phyloP scores from a whole-genome alignment of 2,888 invertebrate species.

The Brenthis daphne region DNA sequence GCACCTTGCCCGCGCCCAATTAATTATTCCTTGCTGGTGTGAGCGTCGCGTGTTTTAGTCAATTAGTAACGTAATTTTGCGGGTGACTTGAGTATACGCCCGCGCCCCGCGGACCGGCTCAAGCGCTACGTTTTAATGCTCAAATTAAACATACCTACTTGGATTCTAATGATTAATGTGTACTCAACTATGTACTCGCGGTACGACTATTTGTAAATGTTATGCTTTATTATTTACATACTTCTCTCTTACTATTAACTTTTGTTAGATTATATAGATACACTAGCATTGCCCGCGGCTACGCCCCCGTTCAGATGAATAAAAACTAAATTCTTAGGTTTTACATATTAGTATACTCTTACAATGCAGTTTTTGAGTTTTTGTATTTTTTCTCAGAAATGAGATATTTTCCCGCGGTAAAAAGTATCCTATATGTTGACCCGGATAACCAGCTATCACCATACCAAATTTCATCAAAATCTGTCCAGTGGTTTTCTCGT shows the following conservation, averaged over 20 bases:
- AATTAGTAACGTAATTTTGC: slow-evolving; percentile 83
- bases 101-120: slow-evolving; percentile 60
- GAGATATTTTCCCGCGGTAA: no score
- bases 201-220: not conserved
- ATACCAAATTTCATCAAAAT: no score
- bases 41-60: slow-evolving; percentile 82
- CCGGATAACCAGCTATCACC: no score
- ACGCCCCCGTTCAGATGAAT: no score
- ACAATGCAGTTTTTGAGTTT: no score
- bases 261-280: not conserved
- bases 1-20: slow-evolving; percentile 75
- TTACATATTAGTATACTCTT: no score
- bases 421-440: no score
- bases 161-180: slow-evolving; percentile 5
- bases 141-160: slow-evolving; percentile 40
- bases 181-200: not conserved
- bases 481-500: no score
- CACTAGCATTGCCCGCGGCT: no score
- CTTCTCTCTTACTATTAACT: not conserved
- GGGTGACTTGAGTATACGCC: slow-evolving; percentile 80
- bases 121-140: slow-evolving; percentile 59
- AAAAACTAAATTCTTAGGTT: no score
- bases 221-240: not conserved
- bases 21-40: slow-evolving; percentile 81
- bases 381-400: no score